These are phyloP conservation scores for Bolinopsis microptera DNA, from an alignment of 37 sponge, comb jelly and placozoan species.

Conservation along the genomic window DNA sequence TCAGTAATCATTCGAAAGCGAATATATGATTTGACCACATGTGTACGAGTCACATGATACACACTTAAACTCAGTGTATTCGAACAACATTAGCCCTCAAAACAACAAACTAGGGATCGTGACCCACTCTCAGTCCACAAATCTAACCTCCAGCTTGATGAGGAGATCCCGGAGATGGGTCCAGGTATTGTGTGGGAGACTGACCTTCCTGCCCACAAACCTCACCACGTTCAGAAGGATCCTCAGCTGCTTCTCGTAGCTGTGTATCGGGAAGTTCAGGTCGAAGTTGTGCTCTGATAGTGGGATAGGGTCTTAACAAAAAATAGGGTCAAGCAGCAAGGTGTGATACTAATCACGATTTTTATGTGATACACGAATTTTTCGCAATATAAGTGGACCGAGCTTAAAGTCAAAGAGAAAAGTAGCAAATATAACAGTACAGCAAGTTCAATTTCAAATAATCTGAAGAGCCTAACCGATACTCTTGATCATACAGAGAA, in stretches of 20 bases:
- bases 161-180: not conserved
- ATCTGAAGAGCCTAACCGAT: conserved; percentile 35
- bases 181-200: conserved; percentile 9
- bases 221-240: not conserved
- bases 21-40: too few relatives aligned
- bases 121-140: too few relatives aligned
- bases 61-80: too few relatives aligned
- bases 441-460: too few relatives aligned
- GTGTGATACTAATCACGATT: not conserved
- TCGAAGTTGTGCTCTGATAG: conserved; percentile 13
- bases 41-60: too few relatives aligned
- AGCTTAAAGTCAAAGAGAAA: too few relatives aligned
- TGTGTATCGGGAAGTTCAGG: not conserved
- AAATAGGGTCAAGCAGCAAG: not conserved
- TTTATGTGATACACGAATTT: not conserved
- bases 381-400: not conserved
- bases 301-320: too few relatives aligned
- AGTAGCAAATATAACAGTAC: too few relatives aligned
- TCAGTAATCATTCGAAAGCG: too few relatives aligned
- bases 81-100: too few relatives aligned
- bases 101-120: too few relatives aligned
- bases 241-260: not conserved
- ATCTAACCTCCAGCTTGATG: conserved; percentile 11
- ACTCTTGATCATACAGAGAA: conserved; percentile 58
- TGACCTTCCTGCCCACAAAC: conserved; percentile 39